Evolutionary conservation across 2,113 vertebrate species (phyloP), one percentile per base, ranked within the genome.

Genomic region (Potamarius usumacintae): DNA sequence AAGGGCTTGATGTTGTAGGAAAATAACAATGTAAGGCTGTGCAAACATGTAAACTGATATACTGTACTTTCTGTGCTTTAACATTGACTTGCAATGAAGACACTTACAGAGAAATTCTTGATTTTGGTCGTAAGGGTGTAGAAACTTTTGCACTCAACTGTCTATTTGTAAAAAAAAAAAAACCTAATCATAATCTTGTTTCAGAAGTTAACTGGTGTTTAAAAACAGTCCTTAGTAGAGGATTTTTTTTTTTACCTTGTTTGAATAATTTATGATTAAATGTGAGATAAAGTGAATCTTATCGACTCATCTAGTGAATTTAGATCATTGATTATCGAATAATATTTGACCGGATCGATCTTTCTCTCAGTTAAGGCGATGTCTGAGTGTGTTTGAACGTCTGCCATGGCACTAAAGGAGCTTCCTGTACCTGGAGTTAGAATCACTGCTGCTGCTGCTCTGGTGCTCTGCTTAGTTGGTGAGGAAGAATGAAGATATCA

Each of bases 321-420:
- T 42, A 15, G 55, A 74, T 65, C 6, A 50, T n/a, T n/a, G 17
- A 50, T 67, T 42, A 60, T 52, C 42, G 57, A 22, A 1, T 27
- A 53, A 57, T 7, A 12, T 83, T 83, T 90, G 62, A 80, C 76
- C 27, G 79, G 27, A 81, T 58, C 50, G 30, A 63, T 82, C 30
- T 69, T 17, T 85, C 2, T 85, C 77, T 85, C 82, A 88, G 89
- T 87, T 82, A 7, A 63, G 90, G 82, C 81, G 90, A 90, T 91
- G 90, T 87, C 84, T 85, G 57, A 91, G 90, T 90, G 90, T 87
- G 90, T 81, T 20, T 95, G 93, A 95, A 87, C 88, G 86, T 91
- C 93, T 91, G 93, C 89, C 90, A 96, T 95, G 95, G 91, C 89
- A 90, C 90, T 89, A 62, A 88, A 88, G 10, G 90, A 87, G 88